Percentiles rank a stretch among this genome's conserved stretches.
Conservation (phyloP, 2,888 invertebrate genomes). For the Synergus gifuensis region DNA sequence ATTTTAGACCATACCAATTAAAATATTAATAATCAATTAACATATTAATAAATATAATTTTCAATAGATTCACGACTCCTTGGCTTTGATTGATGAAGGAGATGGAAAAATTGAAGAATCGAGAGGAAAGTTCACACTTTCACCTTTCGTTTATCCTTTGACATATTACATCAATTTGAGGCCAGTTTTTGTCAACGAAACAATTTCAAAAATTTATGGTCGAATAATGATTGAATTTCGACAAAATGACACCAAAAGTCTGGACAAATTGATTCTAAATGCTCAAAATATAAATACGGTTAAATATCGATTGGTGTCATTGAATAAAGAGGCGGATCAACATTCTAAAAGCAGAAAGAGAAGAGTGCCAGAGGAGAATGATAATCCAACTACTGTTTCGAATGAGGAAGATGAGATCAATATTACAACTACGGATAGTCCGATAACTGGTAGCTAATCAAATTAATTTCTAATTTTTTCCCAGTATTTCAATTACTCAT, state of each 20-base stretch:
- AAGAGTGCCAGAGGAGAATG: constrained; percentile 34
- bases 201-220: constrained; percentile 61
- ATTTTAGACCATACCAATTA: no score
- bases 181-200: constrained; percentile 57
- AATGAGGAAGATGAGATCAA: not conserved
- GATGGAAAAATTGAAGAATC: constrained; percentile 47
- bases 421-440: constrained; percentile 1
- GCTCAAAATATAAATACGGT: constrained; percentile 62
- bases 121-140: constrained; percentile 54
- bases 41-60: constrained; percentile 29
- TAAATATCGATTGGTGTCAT: constrained; percentile 50
- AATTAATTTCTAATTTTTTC: no score
- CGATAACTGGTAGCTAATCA: not conserved
- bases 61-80: constrained; percentile 54
- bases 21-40: not conserved
- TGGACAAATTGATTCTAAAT: constrained; percentile 64
- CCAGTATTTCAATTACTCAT: no score
- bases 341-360: constrained; percentile 49
- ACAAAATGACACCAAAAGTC: constrained; percentile 56
- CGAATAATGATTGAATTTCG: constrained; percentile 64
- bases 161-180: constrained; percentile 64
- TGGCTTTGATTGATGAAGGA: constrained; percentile 61
- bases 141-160: constrained; percentile 63
- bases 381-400: constrained; percentile 10
- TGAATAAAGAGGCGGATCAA: not conserved